Evolutionary conservation across 1,140 invertebrate species (phyloP), one percentile per base, ranked within the genome.

Genomic region (Zaprionus lachaisei): DNA sequence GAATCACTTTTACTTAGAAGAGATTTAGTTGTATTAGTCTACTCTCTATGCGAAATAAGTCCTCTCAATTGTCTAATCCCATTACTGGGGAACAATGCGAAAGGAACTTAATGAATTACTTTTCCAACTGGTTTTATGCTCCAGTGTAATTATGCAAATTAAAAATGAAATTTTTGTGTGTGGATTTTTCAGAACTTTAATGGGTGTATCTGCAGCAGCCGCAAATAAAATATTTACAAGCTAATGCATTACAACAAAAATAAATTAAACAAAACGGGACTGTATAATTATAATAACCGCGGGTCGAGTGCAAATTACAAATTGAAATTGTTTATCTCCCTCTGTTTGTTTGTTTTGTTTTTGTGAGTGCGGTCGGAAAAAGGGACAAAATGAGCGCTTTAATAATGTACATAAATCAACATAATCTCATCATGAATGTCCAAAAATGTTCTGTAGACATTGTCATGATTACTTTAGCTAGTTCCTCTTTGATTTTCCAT

Each of bases 361-460:
- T 47, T 38, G 28, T 51, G 17, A 55, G 60, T 78, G 77, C 56
- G 68, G 68, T 72, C 47, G 55, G 9, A 28, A 15, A 26, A 28
- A 28, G 44, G 49, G 65, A 22, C 11, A 49, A 61, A 64, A 62
- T 61, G 31, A 34, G 47, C 58, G 24, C 61, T 49, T 60, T 5
- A 61, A 44, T 58, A 37, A 41, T 75, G 67, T 75, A 71, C 24
- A 75, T 75, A 75, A 70, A 64, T 71, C 54, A 57, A 22, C 66
- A 56, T 67, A 57, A 28, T 38, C 37, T 34, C 31, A 72, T 67
- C 54, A 66, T 72, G 63, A 68, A 61, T 60, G 24, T 57, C 22
- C 9, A 5, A 61, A 55, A 7, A 37, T 5, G 62, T 34, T 61
- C 6, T 37, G 44, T 34, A 60, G 67, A 62, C 34, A 70, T 61